These are phyloP conservation scores for Ciconia stormi DNA, from an alignment of 2,113 vertebrate genomes.

Conservation along the genomic window DNA sequence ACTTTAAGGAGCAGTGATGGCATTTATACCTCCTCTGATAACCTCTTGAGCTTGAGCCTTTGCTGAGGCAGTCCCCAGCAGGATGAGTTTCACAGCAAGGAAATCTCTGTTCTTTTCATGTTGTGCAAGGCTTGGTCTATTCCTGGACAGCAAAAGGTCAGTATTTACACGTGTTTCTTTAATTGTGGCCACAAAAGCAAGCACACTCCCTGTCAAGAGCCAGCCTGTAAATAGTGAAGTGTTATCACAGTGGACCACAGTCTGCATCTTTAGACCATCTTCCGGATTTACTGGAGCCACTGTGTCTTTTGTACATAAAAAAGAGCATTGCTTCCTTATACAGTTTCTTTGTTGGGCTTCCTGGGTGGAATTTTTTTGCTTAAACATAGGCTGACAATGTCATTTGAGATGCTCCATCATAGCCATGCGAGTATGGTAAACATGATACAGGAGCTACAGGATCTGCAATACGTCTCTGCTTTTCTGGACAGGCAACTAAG, in stretches of 20 bases:
- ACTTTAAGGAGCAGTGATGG: background rate
- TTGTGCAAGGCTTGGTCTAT: background rate
- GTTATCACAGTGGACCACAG: background rate
- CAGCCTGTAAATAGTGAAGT: background rate
- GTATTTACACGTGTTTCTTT: background rate
- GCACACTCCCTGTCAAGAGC: background rate
- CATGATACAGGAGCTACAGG: background rate
- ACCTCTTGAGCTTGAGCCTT: background rate
- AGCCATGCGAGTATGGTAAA: background rate
- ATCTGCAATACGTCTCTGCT: background rate
- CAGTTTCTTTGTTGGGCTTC: background rate
- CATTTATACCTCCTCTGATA: background rate
- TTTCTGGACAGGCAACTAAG: background rate
- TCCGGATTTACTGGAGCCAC: background rate
- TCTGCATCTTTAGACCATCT: background rate
- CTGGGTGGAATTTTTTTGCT: conserved; percentile 27
- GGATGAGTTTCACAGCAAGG: background rate
- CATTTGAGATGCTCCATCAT: background rate
- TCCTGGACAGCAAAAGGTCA: background rate
- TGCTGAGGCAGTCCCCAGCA: background rate
- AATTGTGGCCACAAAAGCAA: background rate
- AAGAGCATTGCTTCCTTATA: background rate
- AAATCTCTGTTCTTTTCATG: background rate
- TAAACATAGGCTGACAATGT: background rate
- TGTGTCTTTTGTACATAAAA: background rate